Conservation (phyloP, 2,113 vertebrate species). For the Corynorhinus townsendii region DNA sequence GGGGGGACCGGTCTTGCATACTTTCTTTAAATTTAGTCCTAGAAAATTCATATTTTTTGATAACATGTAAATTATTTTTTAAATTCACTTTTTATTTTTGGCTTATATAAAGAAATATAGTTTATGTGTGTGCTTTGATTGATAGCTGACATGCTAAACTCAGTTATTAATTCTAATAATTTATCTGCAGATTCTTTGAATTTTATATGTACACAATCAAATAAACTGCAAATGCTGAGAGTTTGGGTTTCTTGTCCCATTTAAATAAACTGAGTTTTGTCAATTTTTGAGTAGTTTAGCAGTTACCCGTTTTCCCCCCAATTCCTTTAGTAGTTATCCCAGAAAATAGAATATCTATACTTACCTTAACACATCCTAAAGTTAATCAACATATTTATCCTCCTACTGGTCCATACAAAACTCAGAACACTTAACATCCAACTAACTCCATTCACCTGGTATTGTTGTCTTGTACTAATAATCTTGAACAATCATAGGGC, state of each 20-base stretch:
- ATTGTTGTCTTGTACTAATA: background rate
- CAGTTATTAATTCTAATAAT: background rate
- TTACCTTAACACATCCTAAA: background rate
- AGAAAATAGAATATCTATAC: background rate
- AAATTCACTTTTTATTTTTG: background rate
- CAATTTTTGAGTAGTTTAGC: background rate
- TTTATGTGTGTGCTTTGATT: background rate
- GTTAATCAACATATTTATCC: background rate
- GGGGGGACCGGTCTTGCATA: background rate
- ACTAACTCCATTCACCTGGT: background rate
- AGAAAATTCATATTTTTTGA: background rate
- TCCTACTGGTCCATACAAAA: background rate
- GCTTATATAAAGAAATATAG: background rate
- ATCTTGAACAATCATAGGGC: background rate
- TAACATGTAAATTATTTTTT: background rate
- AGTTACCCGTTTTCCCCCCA: background rate
- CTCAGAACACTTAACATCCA: background rate
- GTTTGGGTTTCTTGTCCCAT: background rate
- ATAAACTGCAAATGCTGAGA: background rate
- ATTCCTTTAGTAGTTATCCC: background rate
- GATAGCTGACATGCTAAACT: background rate
- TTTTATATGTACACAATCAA: background rate
- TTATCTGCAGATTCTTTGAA: background rate
- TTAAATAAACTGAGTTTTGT: background rate
- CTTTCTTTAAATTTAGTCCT: background rate